Percentiles rank a stretch among this genome's conserved stretches.
Evolutionary conservation across 2,113 vertebrate species (phyloP).

Genomic region (Lagopus leucura): DNA sequence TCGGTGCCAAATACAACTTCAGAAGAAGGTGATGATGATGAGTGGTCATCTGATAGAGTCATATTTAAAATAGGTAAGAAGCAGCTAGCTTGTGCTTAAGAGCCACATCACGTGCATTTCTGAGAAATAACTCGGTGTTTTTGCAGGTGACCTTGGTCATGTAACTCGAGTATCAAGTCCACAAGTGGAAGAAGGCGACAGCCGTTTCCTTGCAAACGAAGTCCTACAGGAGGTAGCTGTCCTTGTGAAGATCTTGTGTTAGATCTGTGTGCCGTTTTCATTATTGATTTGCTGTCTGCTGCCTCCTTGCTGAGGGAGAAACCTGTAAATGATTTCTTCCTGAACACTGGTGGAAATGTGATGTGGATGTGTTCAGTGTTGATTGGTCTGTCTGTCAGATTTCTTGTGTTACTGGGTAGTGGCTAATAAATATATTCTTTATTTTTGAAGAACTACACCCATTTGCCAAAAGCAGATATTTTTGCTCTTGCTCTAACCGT

Average conservation of each 20-base stretch:
- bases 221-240: conserved; percentile 92
- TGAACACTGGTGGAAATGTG: background rate
- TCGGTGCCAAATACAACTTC: conserved; percentile 78
- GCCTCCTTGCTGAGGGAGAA: background rate
- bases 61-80: conserved; percentile 95
- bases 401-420: background rate
- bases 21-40: conserved; percentile 93
- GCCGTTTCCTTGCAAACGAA: conserved; percentile 95
- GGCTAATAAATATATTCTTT: background rate
- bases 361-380: background rate
- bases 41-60: conserved; percentile 83
- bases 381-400: background rate
- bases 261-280: background rate
- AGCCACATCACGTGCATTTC: background rate
- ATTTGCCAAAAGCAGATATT: conserved; percentile 92
- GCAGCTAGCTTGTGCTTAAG: background rate
- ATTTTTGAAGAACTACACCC: conserved; percentile 85
- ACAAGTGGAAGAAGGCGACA: conserved; percentile 97
- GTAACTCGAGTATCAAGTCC: conserved; percentile 94
- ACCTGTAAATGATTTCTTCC: background rate
- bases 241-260: background rate
- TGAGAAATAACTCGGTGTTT: conserved; percentile 17
- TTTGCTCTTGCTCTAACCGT: conserved; percentile 95
- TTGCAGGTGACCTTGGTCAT: conserved; percentile 94
- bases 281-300: background rate